Base-by-base conservation (phyloP, 2,113 vertebrate species). In the Malurus melanocephalus region DNA sequence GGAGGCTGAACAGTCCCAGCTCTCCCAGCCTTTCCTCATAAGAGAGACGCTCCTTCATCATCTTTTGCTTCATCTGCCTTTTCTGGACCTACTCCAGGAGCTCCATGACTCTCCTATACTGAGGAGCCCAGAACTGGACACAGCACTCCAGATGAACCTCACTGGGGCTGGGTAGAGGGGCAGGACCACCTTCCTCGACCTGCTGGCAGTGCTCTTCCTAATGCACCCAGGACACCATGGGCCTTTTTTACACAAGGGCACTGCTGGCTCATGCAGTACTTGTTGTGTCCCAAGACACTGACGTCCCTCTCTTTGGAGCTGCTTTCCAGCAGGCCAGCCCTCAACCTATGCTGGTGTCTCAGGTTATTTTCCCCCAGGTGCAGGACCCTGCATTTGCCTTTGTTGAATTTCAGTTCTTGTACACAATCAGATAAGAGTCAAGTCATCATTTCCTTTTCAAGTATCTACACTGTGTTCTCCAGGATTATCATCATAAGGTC, bases 81-180 rank as follows among this genome's bases (percentile, higher is more conserved):
- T 38, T 0, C 22, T 73, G 38, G 23, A 28, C 27, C 10, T 0
- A 1, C 8, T n/a, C 18, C 32, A 65, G 27, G 6, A 35, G 7
- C 28, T 65, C 8, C 1, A 0, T 27, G 51, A 27, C 26, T 51
- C 18, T 57, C 22, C 18, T 19, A 16, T 19, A 6, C 45, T 38
- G 23, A 80, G 38, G 27, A 59, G 16, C 8, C 19, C 22, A 60
- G 38, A 73, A 46, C 16, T 33, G 38, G 45, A 28, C 76, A 52
- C 9, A 73, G 28, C 9, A 30, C 40, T 73, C 3, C 46, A 46
- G 52, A 52, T 46, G 15, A 16, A 8, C n/a, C 40, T 74, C 20
- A 10, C 19, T 21, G 30, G 23, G n/a, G 15, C 32, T 73, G 67
- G 73, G 19, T 3, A 66, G 67, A 73, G 13, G 28, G 8, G 16